Evolutionary conservation across 1,140 invertebrate genomes (phyloP).

Genomic region (Drosophila simulans): DNA sequence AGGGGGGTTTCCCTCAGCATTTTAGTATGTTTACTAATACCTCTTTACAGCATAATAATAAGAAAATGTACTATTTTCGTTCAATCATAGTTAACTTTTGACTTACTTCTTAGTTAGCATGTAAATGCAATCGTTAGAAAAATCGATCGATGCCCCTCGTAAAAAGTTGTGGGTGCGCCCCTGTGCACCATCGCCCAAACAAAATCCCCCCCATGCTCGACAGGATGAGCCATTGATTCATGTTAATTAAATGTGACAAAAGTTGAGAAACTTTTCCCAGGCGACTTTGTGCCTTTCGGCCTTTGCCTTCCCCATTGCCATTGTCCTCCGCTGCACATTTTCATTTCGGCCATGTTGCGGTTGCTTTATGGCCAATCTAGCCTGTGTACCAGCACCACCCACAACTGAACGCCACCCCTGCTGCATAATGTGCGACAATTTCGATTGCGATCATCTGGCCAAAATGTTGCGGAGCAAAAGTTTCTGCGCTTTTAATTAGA

Average conservation of each 20-base stretch:
- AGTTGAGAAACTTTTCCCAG: slow-evolving; percentile 57
- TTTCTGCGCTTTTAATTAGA: slow-evolving; percentile 76
- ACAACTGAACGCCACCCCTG: background rate
- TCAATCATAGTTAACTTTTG: too few species aligned
- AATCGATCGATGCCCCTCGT: background rate
- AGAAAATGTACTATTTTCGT: too few species aligned
- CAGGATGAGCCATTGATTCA: slow-evolving; percentile 64
- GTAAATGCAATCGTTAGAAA: too few species aligned
- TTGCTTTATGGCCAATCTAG: slow-evolving; percentile 29
- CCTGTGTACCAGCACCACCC: background rate
- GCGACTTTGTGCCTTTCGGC: slow-evolving; percentile 6
- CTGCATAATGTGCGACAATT: slow-evolving; percentile 52
- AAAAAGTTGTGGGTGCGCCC: background rate
- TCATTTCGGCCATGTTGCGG: slow-evolving; percentile 54
- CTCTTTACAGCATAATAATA: too few species aligned
- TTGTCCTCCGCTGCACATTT: slow-evolving; percentile 45
- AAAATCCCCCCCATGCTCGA: background rate
- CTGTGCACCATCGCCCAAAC: background rate
- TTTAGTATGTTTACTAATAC: too few species aligned
- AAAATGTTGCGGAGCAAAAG: slow-evolving; percentile 40
- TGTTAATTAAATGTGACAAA: slow-evolving; percentile 80
- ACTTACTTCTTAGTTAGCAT: too few species aligned
- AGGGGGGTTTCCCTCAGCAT: too few species aligned
- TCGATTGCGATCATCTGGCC: slow-evolving; percentile 66
- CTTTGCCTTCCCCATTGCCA: background rate